phyloP scores from a whole-genome alignment of 2,113 vertebrate species.

The Axis porcinus region DNA sequence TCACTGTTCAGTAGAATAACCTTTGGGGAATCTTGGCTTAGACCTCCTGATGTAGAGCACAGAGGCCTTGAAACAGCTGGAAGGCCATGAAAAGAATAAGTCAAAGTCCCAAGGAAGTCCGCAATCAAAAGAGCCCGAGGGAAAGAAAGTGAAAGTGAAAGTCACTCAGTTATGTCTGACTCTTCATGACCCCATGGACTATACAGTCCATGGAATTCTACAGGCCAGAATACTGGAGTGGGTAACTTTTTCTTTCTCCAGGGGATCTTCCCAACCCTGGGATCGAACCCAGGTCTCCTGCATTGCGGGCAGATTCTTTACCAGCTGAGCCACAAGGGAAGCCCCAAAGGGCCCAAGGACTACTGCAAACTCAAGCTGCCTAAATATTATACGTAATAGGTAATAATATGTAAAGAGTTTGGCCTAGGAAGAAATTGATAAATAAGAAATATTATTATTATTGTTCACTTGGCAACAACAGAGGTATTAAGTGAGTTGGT shows the following conservation, averaged over 20 bases:
- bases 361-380: not conserved
- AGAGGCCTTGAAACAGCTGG: not conserved
- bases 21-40: not conserved
- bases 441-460: not conserved
- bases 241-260: accelerated
- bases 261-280: not conserved
- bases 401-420: not conserved
- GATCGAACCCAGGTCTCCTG: not conserved
- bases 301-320: not conserved
- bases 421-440: not conserved
- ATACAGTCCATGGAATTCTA: accelerated
- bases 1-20: not conserved
- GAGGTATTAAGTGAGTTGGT: not conserved
- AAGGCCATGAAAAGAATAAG: not conserved
- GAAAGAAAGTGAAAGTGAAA: not conserved
- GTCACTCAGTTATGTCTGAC: not conserved
- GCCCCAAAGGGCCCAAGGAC: not conserved
- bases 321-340: not conserved
- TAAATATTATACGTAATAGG: not conserved
- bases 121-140: not conserved
- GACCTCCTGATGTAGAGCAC: not conserved
- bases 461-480: not conserved
- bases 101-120: not conserved
- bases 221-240: not conserved
- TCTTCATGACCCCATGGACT: accelerated